A percentile compares a stretch with the other conserved stretches of the same genome.
phyloP scores from a whole-genome alignment of 2,113 vertebrate species.

The Stictonetta naevosa region DNA sequence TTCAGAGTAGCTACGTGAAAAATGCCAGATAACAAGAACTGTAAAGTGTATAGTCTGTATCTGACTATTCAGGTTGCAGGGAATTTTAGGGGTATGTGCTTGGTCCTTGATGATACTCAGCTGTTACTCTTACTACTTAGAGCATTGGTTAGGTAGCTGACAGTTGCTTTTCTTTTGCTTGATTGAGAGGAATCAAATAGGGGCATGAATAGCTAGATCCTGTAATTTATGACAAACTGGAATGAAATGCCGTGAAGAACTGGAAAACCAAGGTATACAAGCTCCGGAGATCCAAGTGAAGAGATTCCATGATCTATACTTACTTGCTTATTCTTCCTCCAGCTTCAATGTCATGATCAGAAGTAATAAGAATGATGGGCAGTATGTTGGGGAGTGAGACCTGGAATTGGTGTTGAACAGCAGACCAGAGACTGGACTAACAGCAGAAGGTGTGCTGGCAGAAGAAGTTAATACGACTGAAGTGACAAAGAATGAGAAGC shows the following conservation, averaged over 20 bases:
- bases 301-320: not conserved
- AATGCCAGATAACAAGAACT: not conserved
- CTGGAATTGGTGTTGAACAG: not conserved
- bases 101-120: not conserved
- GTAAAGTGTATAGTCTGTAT: not conserved
- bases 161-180: not conserved
- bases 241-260: not conserved
- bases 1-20: not conserved
- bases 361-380: not conserved
- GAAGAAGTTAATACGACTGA: not conserved
- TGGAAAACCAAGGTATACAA: not conserved
- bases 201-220: not conserved
- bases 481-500: not conserved
- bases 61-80: not conserved
- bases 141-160: not conserved
- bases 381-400: rapidly evolving
- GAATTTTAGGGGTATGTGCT: not conserved
- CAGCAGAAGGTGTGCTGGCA: not conserved
- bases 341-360: not conserved
- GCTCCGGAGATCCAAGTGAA: not conserved
- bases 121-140: not conserved
- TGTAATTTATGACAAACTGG: not conserved
- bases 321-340: not conserved
- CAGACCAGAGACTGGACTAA: not conserved
- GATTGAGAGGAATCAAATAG: not conserved